phyloP scores from a whole-genome alignment of 2,888 invertebrate species.

The Subacronicta megacephala region DNA sequence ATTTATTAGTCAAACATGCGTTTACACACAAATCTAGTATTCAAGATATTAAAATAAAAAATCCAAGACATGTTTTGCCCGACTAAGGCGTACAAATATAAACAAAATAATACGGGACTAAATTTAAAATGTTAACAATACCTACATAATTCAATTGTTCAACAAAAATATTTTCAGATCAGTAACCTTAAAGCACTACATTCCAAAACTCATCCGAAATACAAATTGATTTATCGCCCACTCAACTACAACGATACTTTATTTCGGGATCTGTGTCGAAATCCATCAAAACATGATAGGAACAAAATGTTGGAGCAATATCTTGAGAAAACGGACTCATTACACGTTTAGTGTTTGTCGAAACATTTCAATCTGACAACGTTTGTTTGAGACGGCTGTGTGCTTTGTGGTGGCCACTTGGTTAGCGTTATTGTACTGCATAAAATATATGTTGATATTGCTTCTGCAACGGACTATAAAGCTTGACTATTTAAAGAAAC shows the following conservation, averaged over 20 bases:
- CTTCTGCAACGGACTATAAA: too few species aligned
- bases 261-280: constrained; percentile 31
- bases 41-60: too few species aligned
- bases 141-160: too few species aligned
- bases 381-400: constrained; percentile 76
- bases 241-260: constrained; percentile 30
- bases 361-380: constrained; percentile 81
- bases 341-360: constrained; percentile 78
- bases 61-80: too few species aligned
- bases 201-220: neutral
- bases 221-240: constrained; percentile 27
- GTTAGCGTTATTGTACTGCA: constrained; percentile 27
- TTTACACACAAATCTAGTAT: too few species aligned
- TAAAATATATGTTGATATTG: neutral
- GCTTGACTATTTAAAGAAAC: too few species aligned
- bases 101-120: too few species aligned
- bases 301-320: constrained; percentile 50
- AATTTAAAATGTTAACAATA: too few species aligned
- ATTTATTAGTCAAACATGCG: too few species aligned
- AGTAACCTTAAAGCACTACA: too few species aligned
- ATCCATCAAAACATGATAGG: constrained; percentile 47
- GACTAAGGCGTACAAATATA: too few species aligned
- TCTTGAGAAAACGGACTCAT: constrained; percentile 73
- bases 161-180: too few species aligned
- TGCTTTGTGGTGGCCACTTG: constrained; percentile 61